Percentiles rank a stretch among this genome's conserved stretches.
phyloP scores from a whole-genome alignment of 2,888 invertebrate species.

The Hydriomena furcata region DNA sequence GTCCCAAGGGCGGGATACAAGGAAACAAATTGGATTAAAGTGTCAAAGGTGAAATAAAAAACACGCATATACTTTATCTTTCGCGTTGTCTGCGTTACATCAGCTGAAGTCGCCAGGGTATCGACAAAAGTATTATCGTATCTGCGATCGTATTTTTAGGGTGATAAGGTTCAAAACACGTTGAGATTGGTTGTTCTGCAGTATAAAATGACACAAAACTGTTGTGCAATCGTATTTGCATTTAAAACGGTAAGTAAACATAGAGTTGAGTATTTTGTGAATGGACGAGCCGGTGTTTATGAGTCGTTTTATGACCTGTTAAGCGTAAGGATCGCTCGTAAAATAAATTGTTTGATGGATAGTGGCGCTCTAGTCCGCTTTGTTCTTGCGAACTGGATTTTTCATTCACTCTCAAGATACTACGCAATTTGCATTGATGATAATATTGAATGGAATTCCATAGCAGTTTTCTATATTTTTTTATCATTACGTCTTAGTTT shows the following conservation, averaged over 20 bases:
- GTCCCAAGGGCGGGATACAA: constrained; percentile 74
- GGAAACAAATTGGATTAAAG: constrained; percentile 82
- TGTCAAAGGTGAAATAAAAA: constrained; percentile 83
- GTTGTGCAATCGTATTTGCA: constrained; percentile 73
- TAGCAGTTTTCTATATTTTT: constrained; percentile 3
- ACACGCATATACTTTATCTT: constrained; percentile 67
- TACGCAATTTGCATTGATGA: constrained; percentile 8
- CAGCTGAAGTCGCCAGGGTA: constrained; percentile 41
- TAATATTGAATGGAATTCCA: constrained; percentile 11
- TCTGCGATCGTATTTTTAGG: constrained; percentile 23
- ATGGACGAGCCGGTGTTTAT: constrained; percentile 76
- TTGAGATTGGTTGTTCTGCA: constrained; percentile 42
- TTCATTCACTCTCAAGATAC: constrained; percentile 42
- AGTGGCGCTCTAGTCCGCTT: constrained; percentile 47
- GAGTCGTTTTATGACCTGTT: constrained; percentile 79
- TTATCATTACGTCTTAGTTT: background rate
- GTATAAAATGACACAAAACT: constrained; percentile 58
- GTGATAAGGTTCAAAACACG: constrained; percentile 49
- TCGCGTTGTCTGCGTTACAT: constrained; percentile 69
- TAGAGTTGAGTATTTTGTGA: constrained; percentile 70
- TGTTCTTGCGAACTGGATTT: constrained; percentile 43
- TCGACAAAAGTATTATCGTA: constrained; percentile 18
- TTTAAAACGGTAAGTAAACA: constrained; percentile 79
- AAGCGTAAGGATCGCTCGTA: constrained; percentile 78
- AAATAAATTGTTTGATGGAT: constrained; percentile 71